A percentile compares a stretch with the other conserved stretches of the same genome.
Conservation (phyloP, 2,888 invertebrate genomes). For the Thera obeliscata region DNA sequence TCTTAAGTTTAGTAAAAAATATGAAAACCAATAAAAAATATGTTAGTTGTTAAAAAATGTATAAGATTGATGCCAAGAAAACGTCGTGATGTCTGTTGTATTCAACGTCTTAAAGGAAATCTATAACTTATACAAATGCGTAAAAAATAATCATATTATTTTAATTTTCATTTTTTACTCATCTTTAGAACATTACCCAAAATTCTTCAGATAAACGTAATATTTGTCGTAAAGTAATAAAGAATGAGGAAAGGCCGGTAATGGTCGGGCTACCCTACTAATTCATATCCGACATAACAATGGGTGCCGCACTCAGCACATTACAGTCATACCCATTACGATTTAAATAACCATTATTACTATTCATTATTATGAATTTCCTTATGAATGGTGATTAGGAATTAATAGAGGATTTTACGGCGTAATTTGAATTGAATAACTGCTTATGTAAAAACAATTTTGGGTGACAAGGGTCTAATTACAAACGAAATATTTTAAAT, state of each 20-base stretch:
- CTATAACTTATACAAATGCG: too few relatives aligned
- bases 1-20: too few relatives aligned
- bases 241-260: slow-evolving; percentile 1
- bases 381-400: slow-evolving; percentile 23
- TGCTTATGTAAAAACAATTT: neutral
- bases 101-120: too few relatives aligned
- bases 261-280: slow-evolving; percentile 26
- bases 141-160: too few relatives aligned
- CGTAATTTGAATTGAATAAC: neutral
- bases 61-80: too few relatives aligned
- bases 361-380: slow-evolving; percentile 27
- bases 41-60: too few relatives aligned
- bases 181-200: too few relatives aligned
- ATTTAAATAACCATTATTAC: slow-evolving; percentile 31
- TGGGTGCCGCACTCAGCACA: slow-evolving; percentile 27
- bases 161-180: too few relatives aligned
- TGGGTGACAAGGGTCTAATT: too few relatives aligned
- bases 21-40: too few relatives aligned
- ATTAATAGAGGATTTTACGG: slow-evolving; percentile 13
- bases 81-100: too few relatives aligned
- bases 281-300: slow-evolving; percentile 29
- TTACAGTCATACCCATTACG: slow-evolving; percentile 25
- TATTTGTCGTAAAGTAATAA: neutral
- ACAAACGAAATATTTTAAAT: too few relatives aligned
- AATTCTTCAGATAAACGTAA: neutral